Evolutionary conservation across 2,797 vertebrate species (phyloP).

Genomic region (Philypnodon macrostomus): DNA sequence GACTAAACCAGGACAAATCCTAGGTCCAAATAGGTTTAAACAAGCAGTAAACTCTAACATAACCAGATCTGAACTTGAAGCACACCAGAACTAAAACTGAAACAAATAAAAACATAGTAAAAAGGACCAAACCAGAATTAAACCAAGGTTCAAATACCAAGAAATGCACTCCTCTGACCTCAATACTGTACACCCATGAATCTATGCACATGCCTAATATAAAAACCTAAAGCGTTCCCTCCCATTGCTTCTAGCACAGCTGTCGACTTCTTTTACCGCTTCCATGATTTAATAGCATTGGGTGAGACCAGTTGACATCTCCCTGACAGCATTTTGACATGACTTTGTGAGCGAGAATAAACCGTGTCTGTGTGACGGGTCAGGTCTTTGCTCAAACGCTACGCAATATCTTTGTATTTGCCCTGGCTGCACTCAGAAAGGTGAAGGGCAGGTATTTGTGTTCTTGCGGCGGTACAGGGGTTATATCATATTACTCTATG

Average conservation of each 20-base stretch:
- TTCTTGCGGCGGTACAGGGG: slow-evolving; percentile 20
- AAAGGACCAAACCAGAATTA: too few relatives aligned
- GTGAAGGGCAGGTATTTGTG: slow-evolving; percentile 4
- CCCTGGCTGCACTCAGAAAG: not conserved
- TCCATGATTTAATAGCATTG: slow-evolving; percentile 29
- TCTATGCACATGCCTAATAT: slow-evolving; percentile 30
- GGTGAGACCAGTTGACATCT: slow-evolving; percentile 34
- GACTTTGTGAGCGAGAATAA: slow-evolving; percentile 28
- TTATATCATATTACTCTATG: slow-evolving; percentile 12
- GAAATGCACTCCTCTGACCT: too few relatives aligned
- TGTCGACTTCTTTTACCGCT: slow-evolving; percentile 32
- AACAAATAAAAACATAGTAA: too few relatives aligned
- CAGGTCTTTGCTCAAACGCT: slow-evolving; percentile 6
- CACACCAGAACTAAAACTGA: too few relatives aligned
- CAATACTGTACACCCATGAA: too few relatives aligned
- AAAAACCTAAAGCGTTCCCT: slow-evolving; percentile 14
- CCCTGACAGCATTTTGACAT: slow-evolving; percentile 41
- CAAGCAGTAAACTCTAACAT: too few relatives aligned
- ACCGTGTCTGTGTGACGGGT: slow-evolving; percentile 20
- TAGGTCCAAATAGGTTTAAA: too few relatives aligned
- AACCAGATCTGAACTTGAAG: too few relatives aligned
- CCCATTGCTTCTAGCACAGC: slow-evolving; percentile 26
- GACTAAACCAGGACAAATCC: too few relatives aligned
- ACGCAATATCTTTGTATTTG: slow-evolving; percentile 20
- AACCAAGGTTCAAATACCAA: too few relatives aligned